phyloP scores from a whole-genome alignment of 2,113 vertebrate genomes.

The Cryptotis parvus region DNA sequence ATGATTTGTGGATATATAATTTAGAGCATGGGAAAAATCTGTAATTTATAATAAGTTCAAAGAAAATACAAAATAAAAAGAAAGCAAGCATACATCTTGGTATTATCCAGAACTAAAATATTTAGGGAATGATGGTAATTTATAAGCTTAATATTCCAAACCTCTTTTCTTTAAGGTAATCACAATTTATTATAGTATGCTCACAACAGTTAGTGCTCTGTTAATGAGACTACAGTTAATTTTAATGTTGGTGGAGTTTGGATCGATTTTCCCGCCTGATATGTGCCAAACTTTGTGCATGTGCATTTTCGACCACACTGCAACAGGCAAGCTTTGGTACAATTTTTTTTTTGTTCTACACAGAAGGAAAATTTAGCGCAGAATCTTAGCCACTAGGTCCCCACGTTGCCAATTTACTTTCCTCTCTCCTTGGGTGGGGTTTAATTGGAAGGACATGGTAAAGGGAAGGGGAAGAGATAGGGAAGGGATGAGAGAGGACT shows the following conservation, averaged over 20 bases:
- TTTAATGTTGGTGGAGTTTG: conserved; percentile 94
- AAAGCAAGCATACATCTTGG: conserved; percentile 57
- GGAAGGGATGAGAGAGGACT: conserved; percentile 77
- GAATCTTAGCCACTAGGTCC: conserved; percentile 88
- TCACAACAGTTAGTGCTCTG: conserved; percentile 85
- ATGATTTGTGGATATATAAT: conserved; percentile 3
- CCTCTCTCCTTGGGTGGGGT: conserved; percentile 83
- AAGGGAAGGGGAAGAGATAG: conserved; percentile 66
- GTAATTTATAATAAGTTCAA: conserved; percentile 53
- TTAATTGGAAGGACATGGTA: conserved; percentile 78
- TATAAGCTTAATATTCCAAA: conserved; percentile 85
- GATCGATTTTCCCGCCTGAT: conserved; percentile 87
- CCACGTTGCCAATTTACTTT: conserved; percentile 85
- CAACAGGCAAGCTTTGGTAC: conserved; percentile 93
- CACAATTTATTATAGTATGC: conserved; percentile 89
- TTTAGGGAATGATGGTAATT: conserved; percentile 68
- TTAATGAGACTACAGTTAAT: conserved; percentile 91
- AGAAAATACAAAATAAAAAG: conserved; percentile 69
- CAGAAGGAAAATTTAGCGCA: conserved; percentile 87
- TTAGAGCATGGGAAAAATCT: conserved; percentile 40
- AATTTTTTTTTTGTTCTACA: conserved; percentile 89
- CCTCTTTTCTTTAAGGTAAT: conserved; percentile 90
- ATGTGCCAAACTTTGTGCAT: conserved; percentile 58
- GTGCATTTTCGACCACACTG: conserved; percentile 89
- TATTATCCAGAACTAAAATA: conserved; percentile 21